Percentiles rank a stretch among this genome's conserved stretches.
These are phyloP conservation scores for Clarias fuscus DNA, from an alignment of 2,797 vertebrate species.

Conservation along the genomic window DNA sequence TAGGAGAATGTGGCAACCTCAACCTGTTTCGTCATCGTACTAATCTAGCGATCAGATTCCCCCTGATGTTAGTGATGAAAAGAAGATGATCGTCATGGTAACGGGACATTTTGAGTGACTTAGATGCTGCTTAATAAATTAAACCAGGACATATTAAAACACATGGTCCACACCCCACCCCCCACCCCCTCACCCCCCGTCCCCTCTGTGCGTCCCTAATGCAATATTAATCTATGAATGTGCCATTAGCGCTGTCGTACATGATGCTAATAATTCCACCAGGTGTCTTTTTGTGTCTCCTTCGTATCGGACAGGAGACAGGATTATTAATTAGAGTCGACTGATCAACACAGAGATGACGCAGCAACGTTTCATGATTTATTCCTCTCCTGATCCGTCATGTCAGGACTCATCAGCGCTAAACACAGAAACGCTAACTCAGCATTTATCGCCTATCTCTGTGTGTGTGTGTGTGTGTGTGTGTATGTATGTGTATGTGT, in stretches of 20 bases:
- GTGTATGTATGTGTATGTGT: no score
- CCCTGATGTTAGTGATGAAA: background rate
- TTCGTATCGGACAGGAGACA: slow-evolving; percentile 70
- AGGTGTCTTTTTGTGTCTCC: slow-evolving; percentile 59
- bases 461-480: no score
- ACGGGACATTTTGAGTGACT: no score
- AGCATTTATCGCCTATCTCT: background rate
- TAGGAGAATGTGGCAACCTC: background rate
- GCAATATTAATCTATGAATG: slow-evolving; percentile 1
- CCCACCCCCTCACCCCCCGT: background rate
- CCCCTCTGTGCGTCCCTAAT: background rate
- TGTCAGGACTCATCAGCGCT: slow-evolving; percentile 53
- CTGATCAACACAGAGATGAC: slow-evolving; percentile 75
- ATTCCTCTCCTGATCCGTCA: slow-evolving; percentile 72
- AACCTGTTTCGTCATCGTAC: background rate
- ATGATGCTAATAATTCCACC: slow-evolving; percentile 69
- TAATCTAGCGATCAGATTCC: background rate
- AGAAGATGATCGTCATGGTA: background rate
- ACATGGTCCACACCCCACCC: background rate
- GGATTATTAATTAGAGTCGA: slow-evolving; percentile 74
- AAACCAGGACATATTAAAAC: background rate
- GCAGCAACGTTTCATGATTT: slow-evolving; percentile 77
- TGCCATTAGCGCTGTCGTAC: slow-evolving; percentile 51
- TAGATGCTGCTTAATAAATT: background rate
- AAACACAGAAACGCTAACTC: slow-evolving; percentile 27